These are phyloP conservation scores for Cephalophus harveyi DNA, from an alignment of 2,113 vertebrate genomes.

Conservation along the genomic window DNA sequence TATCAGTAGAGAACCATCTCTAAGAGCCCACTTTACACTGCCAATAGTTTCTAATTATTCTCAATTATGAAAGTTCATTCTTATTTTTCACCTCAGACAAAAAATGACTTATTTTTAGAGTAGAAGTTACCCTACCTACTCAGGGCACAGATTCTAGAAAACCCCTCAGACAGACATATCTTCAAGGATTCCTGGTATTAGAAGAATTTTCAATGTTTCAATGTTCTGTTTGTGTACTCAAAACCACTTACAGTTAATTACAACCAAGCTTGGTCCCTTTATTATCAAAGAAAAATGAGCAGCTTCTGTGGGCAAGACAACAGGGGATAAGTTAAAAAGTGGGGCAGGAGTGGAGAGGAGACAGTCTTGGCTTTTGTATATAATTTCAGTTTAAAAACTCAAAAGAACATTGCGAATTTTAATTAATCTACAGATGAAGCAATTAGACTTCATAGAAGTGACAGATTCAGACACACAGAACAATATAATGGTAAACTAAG, in stretches of 20 bases:
- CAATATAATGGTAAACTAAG: not conserved
- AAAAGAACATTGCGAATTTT: not conserved
- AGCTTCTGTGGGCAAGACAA: not conserved
- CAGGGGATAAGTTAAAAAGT: not conserved
- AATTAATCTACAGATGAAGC: not conserved
- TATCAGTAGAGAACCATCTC: not conserved
- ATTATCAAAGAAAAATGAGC: not conserved
- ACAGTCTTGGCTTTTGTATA: not conserved
- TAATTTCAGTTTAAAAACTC: not conserved
- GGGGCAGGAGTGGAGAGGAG: not conserved
- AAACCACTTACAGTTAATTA: not conserved
- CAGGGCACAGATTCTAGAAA: not conserved
- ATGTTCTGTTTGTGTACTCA: not conserved
- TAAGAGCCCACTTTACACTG: not conserved
- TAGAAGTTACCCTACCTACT: not conserved
- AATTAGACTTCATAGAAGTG: not conserved
- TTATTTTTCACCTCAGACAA: slow-evolving; percentile 6
- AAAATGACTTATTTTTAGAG: not conserved
- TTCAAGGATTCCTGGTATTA: not conserved
- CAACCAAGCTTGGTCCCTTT: not conserved
- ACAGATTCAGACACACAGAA: not conserved
- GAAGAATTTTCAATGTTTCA: not conserved
- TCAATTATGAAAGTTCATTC: not conserved
- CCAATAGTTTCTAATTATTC: not conserved
- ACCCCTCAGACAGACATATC: not conserved